A percentile compares a stretch with the other conserved stretches of the same genome.
Evolutionary conservation across 1,140 invertebrate species (phyloP).

Genomic region (Ostrea edulis): DNA sequence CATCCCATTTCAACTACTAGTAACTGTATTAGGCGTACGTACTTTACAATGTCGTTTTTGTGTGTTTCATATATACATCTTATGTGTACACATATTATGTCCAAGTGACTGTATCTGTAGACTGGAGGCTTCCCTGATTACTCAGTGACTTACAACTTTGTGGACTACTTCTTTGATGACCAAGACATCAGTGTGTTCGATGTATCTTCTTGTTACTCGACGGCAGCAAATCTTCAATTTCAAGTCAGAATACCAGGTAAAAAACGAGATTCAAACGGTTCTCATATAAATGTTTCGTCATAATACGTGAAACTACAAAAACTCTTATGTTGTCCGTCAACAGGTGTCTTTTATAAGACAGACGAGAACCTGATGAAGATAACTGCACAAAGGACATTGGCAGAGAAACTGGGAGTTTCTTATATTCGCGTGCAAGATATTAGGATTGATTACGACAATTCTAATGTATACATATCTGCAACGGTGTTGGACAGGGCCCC

Average conservation of each 20-base stretch:
- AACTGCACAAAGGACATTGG: slow-evolving; percentile 45
- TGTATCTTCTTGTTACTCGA: slow-evolving; percentile 64
- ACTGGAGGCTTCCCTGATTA: background rate
- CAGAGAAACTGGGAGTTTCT: slow-evolving; percentile 57
- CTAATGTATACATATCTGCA: slow-evolving; percentile 64
- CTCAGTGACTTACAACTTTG: slow-evolving; percentile 62
- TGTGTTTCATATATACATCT: background rate
- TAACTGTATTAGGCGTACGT: slow-evolving; percentile 57
- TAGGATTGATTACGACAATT: slow-evolving; percentile 65
- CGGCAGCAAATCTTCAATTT: slow-evolving; percentile 62
- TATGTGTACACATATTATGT: background rate
- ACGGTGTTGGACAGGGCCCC: slow-evolving; percentile 67
- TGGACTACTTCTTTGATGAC: slow-evolving; percentile 63
- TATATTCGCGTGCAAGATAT: slow-evolving; percentile 65
- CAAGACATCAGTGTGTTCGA: slow-evolving; percentile 65
- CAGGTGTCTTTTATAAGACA: slow-evolving; percentile 1
- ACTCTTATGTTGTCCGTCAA: background rate
- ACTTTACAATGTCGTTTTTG: background rate
- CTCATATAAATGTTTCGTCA: no score
- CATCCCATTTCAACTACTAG: slow-evolving; percentile 56
- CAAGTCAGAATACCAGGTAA: slow-evolving; percentile 48
- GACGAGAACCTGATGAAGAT: slow-evolving; percentile 4
- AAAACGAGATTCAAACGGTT: background rate
- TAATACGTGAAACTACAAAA: background rate
- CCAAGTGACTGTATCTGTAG: slow-evolving; percentile 49